Percentiles rank a stretch among this genome's conserved stretches.
Evolutionary conservation across 1,140 invertebrate species (phyloP).

Genomic region (Meteorus sp.): DNA sequence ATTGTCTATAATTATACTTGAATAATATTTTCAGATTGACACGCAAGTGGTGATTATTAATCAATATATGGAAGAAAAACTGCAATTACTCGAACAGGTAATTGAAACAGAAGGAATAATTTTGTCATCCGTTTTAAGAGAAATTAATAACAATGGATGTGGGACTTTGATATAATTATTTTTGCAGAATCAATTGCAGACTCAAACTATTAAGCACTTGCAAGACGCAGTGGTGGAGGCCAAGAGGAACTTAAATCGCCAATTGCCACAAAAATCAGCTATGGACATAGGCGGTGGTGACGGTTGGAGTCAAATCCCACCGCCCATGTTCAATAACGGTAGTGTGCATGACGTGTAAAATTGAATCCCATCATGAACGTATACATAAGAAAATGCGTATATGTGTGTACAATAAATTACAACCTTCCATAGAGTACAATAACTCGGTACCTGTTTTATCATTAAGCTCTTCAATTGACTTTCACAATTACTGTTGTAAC

Average conservation of each 20-base stretch:
- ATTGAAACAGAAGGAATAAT: not conserved
- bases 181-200: conserved; percentile 50
- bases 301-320: conserved; percentile 47
- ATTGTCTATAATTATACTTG: conserved; percentile 9
- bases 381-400: conserved; percentile 13
- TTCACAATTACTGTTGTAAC: conserved; percentile 7
- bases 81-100: conserved; percentile 48
- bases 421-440: conserved; percentile 9
- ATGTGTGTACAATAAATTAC: conserved; percentile 13
- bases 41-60: conserved; percentile 39
- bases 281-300: conserved; percentile 49
- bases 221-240: conserved; percentile 52
- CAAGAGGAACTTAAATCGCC: conserved; percentile 51
- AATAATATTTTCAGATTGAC: conserved; percentile 42
- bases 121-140: too few relatives aligned
- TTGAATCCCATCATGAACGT: not conserved
- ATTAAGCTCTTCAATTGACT: conserved; percentile 6
- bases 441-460: conserved; percentile 23
- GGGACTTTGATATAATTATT: not conserved
- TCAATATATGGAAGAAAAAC: conserved; percentile 46
- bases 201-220: conserved; percentile 54
- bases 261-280: conserved; percentile 47
- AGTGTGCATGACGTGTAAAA: conserved; percentile 58
- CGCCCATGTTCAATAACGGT: conserved; percentile 48
- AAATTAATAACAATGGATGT: too few relatives aligned